Evolutionary conservation across 2,888 invertebrate species (phyloP).

Genomic region (Nomada ferruginata): DNA sequence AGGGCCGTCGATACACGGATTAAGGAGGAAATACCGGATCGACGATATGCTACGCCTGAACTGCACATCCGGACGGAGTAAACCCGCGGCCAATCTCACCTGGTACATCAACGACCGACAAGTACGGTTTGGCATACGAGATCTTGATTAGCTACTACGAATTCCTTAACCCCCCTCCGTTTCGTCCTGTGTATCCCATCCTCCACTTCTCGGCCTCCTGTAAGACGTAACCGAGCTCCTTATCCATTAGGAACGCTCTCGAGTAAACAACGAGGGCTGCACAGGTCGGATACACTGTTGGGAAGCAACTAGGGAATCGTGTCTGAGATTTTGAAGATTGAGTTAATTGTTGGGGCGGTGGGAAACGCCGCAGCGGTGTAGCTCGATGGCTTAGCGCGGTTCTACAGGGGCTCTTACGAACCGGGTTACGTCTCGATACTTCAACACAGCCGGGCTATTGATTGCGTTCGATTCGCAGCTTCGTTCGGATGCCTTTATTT

Average conservation of each 20-base stretch:
- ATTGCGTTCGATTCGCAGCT: not conserved
- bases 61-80: constrained; percentile 80
- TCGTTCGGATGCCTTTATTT: not conserved
- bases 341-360: constrained; percentile 16
- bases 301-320: constrained; percentile 21
- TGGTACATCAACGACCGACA: constrained; percentile 82
- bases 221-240: constrained; percentile 20
- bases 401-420: not conserved
- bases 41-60: constrained; percentile 79
- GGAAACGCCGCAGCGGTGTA: not conserved
- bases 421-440: constrained; percentile 4
- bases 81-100: constrained; percentile 82
- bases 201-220: constrained; percentile 15
- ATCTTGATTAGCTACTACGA: constrained; percentile 14
- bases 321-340: constrained; percentile 36
- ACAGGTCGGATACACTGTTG: not conserved
- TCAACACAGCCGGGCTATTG: not conserved
- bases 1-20: constrained; percentile 80
- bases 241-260: not conserved
- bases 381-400: not conserved
- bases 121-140: constrained; percentile 68
- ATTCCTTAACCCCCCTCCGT: not conserved
- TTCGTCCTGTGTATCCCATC: not conserved
- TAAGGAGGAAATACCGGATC: constrained; percentile 80
- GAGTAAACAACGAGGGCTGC: not conserved